Conservation (phyloP, 2,113 vertebrate genomes). For the Ondatra zibethicus region DNA sequence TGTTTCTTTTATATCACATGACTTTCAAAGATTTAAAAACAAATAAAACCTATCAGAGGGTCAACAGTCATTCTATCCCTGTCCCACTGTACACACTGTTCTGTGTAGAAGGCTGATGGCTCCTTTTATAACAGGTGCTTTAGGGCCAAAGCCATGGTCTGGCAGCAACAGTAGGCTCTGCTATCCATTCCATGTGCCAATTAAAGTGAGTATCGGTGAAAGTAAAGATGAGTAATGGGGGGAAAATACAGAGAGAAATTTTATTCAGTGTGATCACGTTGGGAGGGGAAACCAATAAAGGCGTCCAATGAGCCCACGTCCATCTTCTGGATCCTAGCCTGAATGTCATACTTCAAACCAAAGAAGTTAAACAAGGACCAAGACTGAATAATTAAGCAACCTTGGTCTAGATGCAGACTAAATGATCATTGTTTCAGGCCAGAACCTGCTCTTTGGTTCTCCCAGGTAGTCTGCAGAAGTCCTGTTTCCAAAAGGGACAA, state of each 20-base stretch:
- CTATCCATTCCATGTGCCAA: background rate
- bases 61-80: rapidly evolving
- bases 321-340: background rate
- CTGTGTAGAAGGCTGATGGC: background rate
- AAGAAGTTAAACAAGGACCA: background rate
- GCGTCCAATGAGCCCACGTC: background rate
- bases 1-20: background rate
- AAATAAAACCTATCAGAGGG: background rate
- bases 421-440: background rate
- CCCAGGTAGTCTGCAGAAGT: background rate
- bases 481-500: background rate
- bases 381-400: background rate
- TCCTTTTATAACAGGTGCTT: background rate
- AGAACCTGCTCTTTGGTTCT: background rate
- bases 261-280: background rate
- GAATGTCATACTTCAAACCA: background rate
- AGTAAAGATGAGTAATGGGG: background rate
- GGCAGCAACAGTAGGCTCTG: background rate
- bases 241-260: background rate
- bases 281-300: background rate
- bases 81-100: background rate
- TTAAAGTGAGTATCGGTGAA: background rate
- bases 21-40: background rate
- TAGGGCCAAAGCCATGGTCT: too few species aligned
- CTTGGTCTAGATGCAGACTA: background rate